Evolutionary conservation across 2,888 invertebrate species (phyloP), one percentile per base, ranked within the genome.

Genomic region (Chromoteleia sp.): DNA sequence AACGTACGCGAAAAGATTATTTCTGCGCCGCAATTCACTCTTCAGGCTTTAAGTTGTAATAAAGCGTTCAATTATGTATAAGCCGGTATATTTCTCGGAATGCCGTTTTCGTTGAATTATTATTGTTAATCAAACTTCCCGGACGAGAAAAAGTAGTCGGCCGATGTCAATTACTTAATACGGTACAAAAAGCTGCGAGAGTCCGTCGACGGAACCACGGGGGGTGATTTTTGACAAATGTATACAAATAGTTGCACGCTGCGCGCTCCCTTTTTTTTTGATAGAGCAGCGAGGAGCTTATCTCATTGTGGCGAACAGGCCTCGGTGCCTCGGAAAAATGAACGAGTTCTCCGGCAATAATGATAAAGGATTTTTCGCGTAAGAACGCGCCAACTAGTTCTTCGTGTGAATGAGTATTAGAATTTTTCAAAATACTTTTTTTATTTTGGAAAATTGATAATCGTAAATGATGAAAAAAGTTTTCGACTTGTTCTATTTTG

Each of bases 201-300:
- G 25, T 4, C 29, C 41, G 39, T 25, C 36, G 54, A 10, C 36
- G 14, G 10, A 30, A 5, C 73, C 12, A 10, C 48, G n/a, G 71
- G 71, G 61, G 59, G 29, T 52, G 52, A 30, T 73, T 61, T 73
- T 73, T 73, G 61, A 52, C 71, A 73, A 61, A 61, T 61, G 19
- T 30, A 12, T 8, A 41, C 50, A 59, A 73, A 73, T 61, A 61
- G 30, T 61, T 61, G 43, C 29, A 59, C 25, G 71, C n/a, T n/a
- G n/a, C n/a, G n/a, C n/a, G n/a, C n/a, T n/a, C n/a, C n/a, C n/a
- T n/a, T n/a, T n/a, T n/a, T n/a, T n/a, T n/a, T n/a, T n/a, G n/a
- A n/a, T n/a, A n/a, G n/a, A n/a, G n/a, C n/a, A n/a, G n/a, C n/a
- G n/a, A n/a, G n/a, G n/a, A n/a, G n/a, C n/a, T n/a, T n/a, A n/a